phyloP scores from a whole-genome alignment of 2,797 vertebrate species.

The Xenops minutus region DNA sequence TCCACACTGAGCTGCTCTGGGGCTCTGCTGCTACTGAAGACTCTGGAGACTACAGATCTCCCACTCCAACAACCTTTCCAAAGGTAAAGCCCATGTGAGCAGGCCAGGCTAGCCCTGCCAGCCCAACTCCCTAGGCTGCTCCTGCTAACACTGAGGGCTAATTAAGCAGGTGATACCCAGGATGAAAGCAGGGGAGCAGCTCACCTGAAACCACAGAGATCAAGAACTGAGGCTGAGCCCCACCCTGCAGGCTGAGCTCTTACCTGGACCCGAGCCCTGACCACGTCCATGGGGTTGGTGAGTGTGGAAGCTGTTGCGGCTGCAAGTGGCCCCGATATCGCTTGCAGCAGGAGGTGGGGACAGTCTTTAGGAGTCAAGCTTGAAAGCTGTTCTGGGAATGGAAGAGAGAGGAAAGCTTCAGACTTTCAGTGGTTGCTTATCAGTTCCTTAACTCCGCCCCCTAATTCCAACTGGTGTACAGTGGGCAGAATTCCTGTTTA shows the following conservation, averaged over 20 bases:
- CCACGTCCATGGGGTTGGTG: conserved; percentile 98
- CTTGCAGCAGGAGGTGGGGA: conserved; percentile 93
- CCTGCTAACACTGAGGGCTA: neutral
- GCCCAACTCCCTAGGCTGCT: neutral
- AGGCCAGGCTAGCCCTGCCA: neutral
- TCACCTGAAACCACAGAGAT: neutral
- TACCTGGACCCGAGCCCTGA: conserved; percentile 94
- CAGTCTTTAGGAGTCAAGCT: conserved; percentile 89
- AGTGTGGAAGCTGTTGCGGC: conserved; percentile 93
- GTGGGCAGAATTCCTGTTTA: neutral
- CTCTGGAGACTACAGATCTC: neutral
- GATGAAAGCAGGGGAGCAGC: neutral
- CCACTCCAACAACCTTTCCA: neutral
- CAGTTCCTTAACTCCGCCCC: neutral
- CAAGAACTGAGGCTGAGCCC: neutral
- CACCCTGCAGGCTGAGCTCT: neutral
- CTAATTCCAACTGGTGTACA: neutral
- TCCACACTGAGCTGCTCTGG: neutral
- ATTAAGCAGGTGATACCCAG: neutral
- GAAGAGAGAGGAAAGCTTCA: neutral
- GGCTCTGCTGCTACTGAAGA: neutral
- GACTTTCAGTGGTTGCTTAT: neutral
- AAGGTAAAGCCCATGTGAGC: neutral
- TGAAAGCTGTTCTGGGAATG: conserved; percentile 87
- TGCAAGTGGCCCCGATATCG: conserved; percentile 90